phyloP scores from a whole-genome alignment of 92 coral and sea anemone species.

The Bergia sp. region DNA sequence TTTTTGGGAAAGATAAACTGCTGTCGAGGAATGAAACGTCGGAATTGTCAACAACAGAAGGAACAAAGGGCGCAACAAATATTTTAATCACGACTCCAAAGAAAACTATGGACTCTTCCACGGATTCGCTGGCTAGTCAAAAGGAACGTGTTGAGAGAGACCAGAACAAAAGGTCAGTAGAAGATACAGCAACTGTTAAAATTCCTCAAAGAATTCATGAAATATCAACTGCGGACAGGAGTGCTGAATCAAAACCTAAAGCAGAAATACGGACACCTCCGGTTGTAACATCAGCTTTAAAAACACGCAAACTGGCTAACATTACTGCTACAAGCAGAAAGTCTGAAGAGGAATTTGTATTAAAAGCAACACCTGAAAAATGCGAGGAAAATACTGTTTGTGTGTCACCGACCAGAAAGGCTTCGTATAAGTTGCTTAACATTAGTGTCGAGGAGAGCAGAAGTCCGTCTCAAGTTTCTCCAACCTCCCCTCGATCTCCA shows the following conservation, averaged over 20 bases:
- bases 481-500: not conserved
- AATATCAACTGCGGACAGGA: not conserved
- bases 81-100: not conserved
- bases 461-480: not conserved
- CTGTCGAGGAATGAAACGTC: not conserved
- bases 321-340: not conserved
- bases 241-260: slow-evolving; percentile 2
- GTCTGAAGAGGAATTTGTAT: slow-evolving; percentile 13
- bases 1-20: not conserved
- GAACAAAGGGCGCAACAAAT: not conserved
- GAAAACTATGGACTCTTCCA: not conserved
- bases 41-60: not conserved
- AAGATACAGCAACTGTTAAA: slow-evolving; percentile 9
- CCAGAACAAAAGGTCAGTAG: not conserved
- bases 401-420: slow-evolving; percentile 12
- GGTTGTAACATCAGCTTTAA: slow-evolving; percentile 1
- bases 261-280: not conserved
- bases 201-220: not conserved
- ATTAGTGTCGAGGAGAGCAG: slow-evolving; percentile 8
- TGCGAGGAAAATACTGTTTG: not conserved
- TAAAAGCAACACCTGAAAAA: slow-evolving; percentile 29
- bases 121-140: not conserved
- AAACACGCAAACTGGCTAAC: not conserved
- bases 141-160: not conserved
- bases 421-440: slow-evolving; percentile 19